Conservation (phyloP, 2,797 vertebrate species). For the Melanotaenia boesemani region DNA sequence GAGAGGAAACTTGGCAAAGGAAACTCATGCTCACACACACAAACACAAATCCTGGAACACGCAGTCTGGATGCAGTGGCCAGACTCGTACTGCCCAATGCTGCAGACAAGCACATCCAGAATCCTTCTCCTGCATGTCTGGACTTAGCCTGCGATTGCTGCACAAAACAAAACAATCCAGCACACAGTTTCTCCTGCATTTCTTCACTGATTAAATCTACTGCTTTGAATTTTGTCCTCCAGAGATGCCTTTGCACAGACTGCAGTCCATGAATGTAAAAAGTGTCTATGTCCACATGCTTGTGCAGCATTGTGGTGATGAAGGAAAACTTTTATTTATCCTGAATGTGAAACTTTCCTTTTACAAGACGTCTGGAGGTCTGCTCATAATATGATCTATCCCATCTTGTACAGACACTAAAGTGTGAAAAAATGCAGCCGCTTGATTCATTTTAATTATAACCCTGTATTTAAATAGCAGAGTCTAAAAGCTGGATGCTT, state of each 20-base stretch:
- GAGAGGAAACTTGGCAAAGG: conserved; percentile 87
- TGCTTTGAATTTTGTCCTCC: conserved; percentile 12
- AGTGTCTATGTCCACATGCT: conserved; percentile 14
- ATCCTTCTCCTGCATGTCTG: conserved; percentile 54
- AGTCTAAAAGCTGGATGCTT: not conserved
- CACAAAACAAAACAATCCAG: conserved; percentile 32
- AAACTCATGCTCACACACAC: conserved; percentile 46
- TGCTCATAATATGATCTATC: not conserved
- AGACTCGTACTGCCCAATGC: conserved; percentile 30
- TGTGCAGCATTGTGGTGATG: not conserved
- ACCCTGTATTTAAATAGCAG: not conserved
- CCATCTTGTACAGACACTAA: not conserved
- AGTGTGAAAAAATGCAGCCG: not conserved
- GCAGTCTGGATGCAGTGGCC: conserved; percentile 29
- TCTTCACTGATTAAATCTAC: conserved; percentile 44
- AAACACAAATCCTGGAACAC: conserved; percentile 53
- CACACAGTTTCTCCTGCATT: conserved; percentile 31
- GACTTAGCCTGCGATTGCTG: conserved; percentile 42
- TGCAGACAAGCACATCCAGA: conserved; percentile 44
- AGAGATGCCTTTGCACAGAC: conserved; percentile 13
- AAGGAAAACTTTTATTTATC: not conserved
- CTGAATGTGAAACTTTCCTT: not conserved
- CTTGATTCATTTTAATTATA: not conserved
- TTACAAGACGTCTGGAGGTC: conserved; percentile 2
- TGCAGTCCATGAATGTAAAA: conserved; percentile 13